These are phyloP conservation scores for Trissolcus japonicus DNA, from an alignment of 2,888 invertebrate genomes.

Conservation along the genomic window DNA sequence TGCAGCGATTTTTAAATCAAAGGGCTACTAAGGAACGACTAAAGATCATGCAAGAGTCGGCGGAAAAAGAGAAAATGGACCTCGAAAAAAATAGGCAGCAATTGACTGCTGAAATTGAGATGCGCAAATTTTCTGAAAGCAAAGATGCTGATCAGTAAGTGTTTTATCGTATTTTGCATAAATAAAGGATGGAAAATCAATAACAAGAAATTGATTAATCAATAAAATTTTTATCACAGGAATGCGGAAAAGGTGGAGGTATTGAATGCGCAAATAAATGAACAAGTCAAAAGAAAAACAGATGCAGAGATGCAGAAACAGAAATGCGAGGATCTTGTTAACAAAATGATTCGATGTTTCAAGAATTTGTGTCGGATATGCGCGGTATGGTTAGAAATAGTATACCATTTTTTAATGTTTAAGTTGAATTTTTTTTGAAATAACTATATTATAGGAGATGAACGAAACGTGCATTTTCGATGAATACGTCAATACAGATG, in stretches of 20 bases:
- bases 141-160: conserved; percentile 88
- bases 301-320: conserved; percentile 72
- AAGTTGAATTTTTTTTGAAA: background rate
- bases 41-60: conserved; percentile 82
- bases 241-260: conserved; percentile 84
- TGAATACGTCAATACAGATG: conserved; percentile 77
- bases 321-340: conserved; percentile 62
- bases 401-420: background rate
- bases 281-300: conserved; percentile 76
- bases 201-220: background rate
- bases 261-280: conserved; percentile 80
- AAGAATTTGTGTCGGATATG: conserved; percentile 67
- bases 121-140: conserved; percentile 87
- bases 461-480: conserved; percentile 77
- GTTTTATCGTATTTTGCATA: background rate
- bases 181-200: background rate
- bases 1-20: conserved; percentile 85
- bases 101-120: conserved; percentile 83
- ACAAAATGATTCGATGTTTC: conserved; percentile 59
- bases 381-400: conserved; percentile 56
- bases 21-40: conserved; percentile 85
- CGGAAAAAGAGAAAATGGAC: conserved; percentile 85
- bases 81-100: conserved; percentile 83
- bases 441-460: conserved; percentile 63
- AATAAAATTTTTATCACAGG: conserved; percentile 74